Evolutionary conservation across 2,888 invertebrate genomes (phyloP).

Genomic region (Gisinianus flammeolus): DNA sequence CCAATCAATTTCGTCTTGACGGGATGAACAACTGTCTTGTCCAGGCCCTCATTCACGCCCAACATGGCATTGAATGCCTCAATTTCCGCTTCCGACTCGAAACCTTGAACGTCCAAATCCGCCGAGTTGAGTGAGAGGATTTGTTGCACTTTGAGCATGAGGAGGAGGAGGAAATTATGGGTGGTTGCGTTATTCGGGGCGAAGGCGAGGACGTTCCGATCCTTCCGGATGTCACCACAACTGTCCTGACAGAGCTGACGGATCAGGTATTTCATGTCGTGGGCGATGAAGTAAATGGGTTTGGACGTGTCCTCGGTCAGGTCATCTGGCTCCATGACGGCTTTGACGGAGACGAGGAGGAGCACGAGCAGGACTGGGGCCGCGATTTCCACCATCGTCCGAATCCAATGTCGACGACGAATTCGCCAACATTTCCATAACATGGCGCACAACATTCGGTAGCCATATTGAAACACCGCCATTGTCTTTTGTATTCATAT

Average conservation of each 20-base stretch:
- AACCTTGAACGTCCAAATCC: slow-evolving; percentile 27
- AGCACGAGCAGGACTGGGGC: slow-evolving; percentile 41
- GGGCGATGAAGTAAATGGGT: background rate
- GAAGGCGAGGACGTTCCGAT: slow-evolving; percentile 32
- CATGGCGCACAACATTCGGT: slow-evolving; percentile 34
- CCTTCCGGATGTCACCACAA: slow-evolving; percentile 10
- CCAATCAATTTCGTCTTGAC: slow-evolving; percentile 18
- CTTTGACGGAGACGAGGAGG: slow-evolving; percentile 36
- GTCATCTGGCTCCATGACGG: slow-evolving; percentile 39
- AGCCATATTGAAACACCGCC: slow-evolving; percentile 41
- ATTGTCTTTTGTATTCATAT: no score
- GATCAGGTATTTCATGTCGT: slow-evolving; percentile 25
- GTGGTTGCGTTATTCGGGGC: slow-evolving; percentile 30
- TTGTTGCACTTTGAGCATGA: slow-evolving; percentile 35
- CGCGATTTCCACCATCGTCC: slow-evolving; percentile 36
- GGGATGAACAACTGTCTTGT: background rate
- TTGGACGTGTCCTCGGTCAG: slow-evolving; percentile 23
- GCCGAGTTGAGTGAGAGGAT: background rate
- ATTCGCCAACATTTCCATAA: slow-evolving; percentile 45
- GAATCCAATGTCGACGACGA: slow-evolving; percentile 33
- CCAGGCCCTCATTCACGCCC: background rate
- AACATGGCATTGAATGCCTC: slow-evolving; percentile 34
- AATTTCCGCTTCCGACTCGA: slow-evolving; percentile 33
- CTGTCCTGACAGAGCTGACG: slow-evolving; percentile 32
- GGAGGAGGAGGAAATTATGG: slow-evolving; percentile 3